Base-by-base conservation (phyloP, 2,888 invertebrate species). In the Congeria kusceri region DNA sequence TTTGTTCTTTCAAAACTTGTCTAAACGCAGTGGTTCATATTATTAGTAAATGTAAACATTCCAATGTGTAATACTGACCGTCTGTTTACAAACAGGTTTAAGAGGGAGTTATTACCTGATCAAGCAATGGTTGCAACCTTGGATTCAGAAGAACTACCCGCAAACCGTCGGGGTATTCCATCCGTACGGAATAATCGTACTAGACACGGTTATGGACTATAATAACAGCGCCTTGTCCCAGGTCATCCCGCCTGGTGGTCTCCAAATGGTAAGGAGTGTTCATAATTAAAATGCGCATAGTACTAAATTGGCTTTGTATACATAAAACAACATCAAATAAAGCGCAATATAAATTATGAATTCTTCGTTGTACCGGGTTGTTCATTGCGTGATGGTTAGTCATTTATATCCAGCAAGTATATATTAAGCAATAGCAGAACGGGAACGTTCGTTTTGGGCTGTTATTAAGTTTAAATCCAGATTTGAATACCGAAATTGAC, bases 191-290 rank as follows among this genome's bases (percentile, higher is more conserved):
- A 18, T 77, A 0, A 74, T 77, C 29, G 73, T 81, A 0, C 57
- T 81, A 27, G 80, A 81, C 47, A 74, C 70, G 13, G 61, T 70
- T 1, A 81, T 81, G 77, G 67, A 81, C 15, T 81, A 77, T 44
- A 77, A 74, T 29, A 70, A 65, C 0, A 29, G 70, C 4, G 53
- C 27, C 4, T 9, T 46, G 13, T 77, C 80, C 28, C 77, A 81
- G 47, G 20, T 3, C 1, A 28, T 68, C 13, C 78, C 73, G 18
- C 5, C 20, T 23, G 18, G n/a, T 1, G 53, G 23, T 53, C 23
- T 53, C 9, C 13, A 53, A 20, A 23, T 53, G 20, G 53, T 53
- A 25, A 53, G 13, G 53, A 53, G n/a, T 25, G n/a, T 53, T n/a
- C 4, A 23, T 9, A 53, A 2, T 53, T 2, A n/a, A 53, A 15